These are phyloP conservation scores for Amazona vittata DNA, from an alignment of 2,113 vertebrate genomes.

Conservation along the genomic window DNA sequence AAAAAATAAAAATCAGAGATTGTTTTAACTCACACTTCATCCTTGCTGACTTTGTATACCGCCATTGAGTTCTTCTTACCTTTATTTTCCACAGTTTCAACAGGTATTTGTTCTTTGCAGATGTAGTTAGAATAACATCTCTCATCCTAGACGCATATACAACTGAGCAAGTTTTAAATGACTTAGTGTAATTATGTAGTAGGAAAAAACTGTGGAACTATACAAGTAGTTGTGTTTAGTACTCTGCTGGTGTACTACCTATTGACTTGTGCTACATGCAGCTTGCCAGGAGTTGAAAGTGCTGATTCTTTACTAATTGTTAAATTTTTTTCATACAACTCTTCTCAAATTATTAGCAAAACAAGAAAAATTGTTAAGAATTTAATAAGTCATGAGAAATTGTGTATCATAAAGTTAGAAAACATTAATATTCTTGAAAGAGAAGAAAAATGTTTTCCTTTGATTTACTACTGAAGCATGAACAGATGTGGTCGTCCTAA, in stretches of 20 bases:
- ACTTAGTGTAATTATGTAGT: neutral
- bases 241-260: neutral
- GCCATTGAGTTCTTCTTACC: neutral
- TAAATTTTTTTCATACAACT: neutral
- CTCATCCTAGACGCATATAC: neutral
- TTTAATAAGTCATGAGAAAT: neutral
- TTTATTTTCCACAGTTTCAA: neutral
- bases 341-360: neutral
- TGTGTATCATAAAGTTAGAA: neutral
- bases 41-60: neutral
- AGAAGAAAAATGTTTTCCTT: conserved; percentile 20
- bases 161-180: neutral
- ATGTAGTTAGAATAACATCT: neutral
- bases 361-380: neutral
- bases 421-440: conserved; percentile 13
- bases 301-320: neutral
- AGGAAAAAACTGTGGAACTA: neutral
- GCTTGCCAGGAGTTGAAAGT: neutral
- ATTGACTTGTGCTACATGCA: neutral
- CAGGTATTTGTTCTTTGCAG: neutral
- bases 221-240: neutral
- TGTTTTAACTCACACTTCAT: neutral
- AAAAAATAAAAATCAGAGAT: neutral
- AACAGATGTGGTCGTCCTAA: conserved; percentile 54
- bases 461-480: neutral